Evolutionary conservation across 2,888 invertebrate species (phyloP), one percentile per base, ranked within the genome.

Genomic region (Perizoma affinitatum): DNA sequence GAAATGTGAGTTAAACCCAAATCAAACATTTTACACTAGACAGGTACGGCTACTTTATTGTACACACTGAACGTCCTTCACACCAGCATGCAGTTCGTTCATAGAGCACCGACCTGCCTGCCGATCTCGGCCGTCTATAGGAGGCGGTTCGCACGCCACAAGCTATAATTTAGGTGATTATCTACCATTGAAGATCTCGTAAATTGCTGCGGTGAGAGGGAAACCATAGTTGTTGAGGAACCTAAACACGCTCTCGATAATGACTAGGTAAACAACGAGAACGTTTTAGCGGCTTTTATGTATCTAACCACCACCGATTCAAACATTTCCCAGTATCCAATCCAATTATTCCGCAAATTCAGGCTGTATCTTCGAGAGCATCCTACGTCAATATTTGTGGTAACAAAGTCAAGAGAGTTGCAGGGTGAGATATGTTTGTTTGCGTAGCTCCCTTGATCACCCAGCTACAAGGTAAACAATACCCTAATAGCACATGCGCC

Each of bases 311-410:
- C 86, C 83, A 86, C 84, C 85, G 85, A 87, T 71, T 75, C 73
- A 63, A 40, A 76, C 73, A 76, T 75, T 81, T 82, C 78, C 72
- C 72, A 72, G 77, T 78, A 83, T 77, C 76, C 71, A 74, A 79
- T 79, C 80, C 76, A 86, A 84, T 83, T 81, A 86, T 71, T 69
- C 75, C 80, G 86, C 87, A 84, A 88, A 83, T 82, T 73, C 75
- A 68, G 68, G 73, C 69, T 79, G 86, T 84, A 87, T 89, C 86
- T 82, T 73, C 61, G 67, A 77, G 78, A 80, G 79, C 76, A 83
- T 86, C 87, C 87, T 86, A 83, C 74, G 76, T 88, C 84, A 90
- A 89, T 88, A 88, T 90, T 88, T 86, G 79, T 75, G 67, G 72
- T 75, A 76, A 70, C 75, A 76, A 74, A 75, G 79, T 76, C 72